These are phyloP conservation scores for Drosophila subpulchrella DNA, from an alignment of 1,140 invertebrate species.

Conservation along the genomic window DNA sequence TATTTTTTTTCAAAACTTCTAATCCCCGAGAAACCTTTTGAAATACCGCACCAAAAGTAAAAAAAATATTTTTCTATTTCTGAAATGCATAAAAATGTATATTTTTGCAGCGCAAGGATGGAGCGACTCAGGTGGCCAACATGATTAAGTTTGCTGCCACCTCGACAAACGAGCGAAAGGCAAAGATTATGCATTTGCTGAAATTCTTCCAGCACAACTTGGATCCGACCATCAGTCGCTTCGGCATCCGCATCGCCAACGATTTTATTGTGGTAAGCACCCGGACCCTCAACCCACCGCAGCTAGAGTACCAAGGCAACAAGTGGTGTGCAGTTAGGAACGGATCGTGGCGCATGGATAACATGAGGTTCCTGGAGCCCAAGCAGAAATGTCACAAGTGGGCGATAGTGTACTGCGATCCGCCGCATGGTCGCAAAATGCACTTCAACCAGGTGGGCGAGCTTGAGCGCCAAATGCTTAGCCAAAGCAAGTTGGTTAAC, in stretches of 20 bases:
- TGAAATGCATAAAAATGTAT: neutral
- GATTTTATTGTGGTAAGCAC: constrained; percentile 86
- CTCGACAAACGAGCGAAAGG: constrained; percentile 86
- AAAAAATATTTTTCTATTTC: too few species aligned
- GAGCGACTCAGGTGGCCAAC: constrained; percentile 86
- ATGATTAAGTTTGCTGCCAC: constrained; percentile 90
- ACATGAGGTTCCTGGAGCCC: constrained; percentile 31
- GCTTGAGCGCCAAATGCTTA: constrained; percentile 8
- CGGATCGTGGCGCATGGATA: constrained; percentile 67
- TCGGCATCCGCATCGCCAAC: constrained; percentile 86
- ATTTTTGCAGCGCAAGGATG: constrained; percentile 83
- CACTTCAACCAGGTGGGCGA: constrained; percentile 22
- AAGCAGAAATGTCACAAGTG: constrained; percentile 61
- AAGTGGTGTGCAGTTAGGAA: constrained; percentile 15
- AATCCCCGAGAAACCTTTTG: too few species aligned
- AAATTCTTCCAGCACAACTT: constrained; percentile 84
- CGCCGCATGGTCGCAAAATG: constrained; percentile 1
- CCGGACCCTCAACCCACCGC: constrained; percentile 86
- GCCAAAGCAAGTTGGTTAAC: constrained; percentile 14
- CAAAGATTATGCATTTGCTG: constrained; percentile 88
- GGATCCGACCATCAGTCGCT: constrained; percentile 86
- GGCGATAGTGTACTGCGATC: constrained; percentile 54
- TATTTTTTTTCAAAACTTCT: too few species aligned
- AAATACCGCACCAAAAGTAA: too few species aligned
- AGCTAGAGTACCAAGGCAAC: constrained; percentile 84